Evolutionary conservation across 2,113 vertebrate genomes (phyloP).

Genomic region (Sclerurus mexicanus): DNA sequence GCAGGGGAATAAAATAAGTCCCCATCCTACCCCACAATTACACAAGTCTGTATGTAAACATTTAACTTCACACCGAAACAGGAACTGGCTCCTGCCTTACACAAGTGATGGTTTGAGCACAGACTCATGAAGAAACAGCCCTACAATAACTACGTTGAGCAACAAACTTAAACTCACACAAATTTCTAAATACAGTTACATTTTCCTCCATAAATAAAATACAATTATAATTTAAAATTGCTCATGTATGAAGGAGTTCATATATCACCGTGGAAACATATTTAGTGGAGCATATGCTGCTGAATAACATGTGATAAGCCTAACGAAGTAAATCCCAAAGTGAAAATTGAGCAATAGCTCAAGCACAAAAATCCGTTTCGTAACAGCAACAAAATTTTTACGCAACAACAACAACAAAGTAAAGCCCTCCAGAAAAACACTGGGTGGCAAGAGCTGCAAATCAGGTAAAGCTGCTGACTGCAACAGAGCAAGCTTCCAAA

Average conservation of each 20-base stretch:
- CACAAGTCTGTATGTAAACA: neutral
- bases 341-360: conserved; percentile 46
- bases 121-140: neutral
- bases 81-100: neutral
- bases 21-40: neutral
- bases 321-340: conserved; percentile 25
- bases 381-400: conserved; percentile 22
- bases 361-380: conserved; percentile 23
- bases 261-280: neutral
- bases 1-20: neutral
- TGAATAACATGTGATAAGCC: neutral
- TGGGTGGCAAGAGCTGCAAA: conserved; percentile 14
- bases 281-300: neutral
- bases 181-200: neutral
- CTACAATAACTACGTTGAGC: neutral
- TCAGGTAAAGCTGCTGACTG: conserved; percentile 57
- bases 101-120: neutral
- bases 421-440: conserved; percentile 27
- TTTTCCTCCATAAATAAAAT: neutral
- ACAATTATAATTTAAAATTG: neutral
- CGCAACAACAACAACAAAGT: conserved; percentile 51
- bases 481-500: neutral
- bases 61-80: neutral
- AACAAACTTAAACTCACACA: neutral
- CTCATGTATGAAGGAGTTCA: neutral